phyloP scores from a whole-genome alignment of 2,797 vertebrate genomes.

The Darevskia mixta region DNA sequence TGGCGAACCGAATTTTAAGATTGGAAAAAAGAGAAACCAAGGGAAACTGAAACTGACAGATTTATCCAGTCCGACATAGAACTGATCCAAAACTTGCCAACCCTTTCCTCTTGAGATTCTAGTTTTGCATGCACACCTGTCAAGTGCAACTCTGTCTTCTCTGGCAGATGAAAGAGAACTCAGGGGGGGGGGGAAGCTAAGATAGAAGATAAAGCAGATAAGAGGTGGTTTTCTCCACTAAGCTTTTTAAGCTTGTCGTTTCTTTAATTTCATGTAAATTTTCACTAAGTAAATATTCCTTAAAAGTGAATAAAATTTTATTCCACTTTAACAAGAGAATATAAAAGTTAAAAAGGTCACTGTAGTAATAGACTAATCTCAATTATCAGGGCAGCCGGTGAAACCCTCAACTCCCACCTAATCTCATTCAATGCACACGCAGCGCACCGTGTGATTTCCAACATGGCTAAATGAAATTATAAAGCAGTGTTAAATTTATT shows the following conservation, averaged over 20 bases:
- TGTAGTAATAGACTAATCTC: slow-evolving; percentile 96
- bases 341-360: slow-evolving; percentile 98
- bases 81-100: not conserved
- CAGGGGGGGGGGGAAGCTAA: not conserved
- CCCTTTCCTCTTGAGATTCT: not conserved
- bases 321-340: slow-evolving; percentile 89
- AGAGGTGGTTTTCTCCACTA: slow-evolving; percentile 40
- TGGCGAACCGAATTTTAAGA: too few species aligned
- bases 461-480: slow-evolving; percentile 97
- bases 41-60: too few species aligned
- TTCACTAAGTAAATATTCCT: slow-evolving; percentile 85
- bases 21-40: too few species aligned
- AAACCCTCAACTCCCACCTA: slow-evolving; percentile 91
- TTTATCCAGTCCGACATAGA: too few species aligned
- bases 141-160: not conserved
- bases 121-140: not conserved
- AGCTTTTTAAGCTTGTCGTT: slow-evolving; percentile 65
- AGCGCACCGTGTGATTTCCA: slow-evolving; percentile 92
- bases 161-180: not conserved
- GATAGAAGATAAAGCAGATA: slow-evolving; percentile 31
- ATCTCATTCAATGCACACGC: slow-evolving; percentile 90
- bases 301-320: slow-evolving; percentile 91
- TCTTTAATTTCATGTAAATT: slow-evolving; percentile 82
- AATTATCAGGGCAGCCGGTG: slow-evolving; percentile 90
- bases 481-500: slow-evolving; percentile 99